Conservation (phyloP, 1,140 invertebrate species). For the Bradynema listronoti region DNA sequence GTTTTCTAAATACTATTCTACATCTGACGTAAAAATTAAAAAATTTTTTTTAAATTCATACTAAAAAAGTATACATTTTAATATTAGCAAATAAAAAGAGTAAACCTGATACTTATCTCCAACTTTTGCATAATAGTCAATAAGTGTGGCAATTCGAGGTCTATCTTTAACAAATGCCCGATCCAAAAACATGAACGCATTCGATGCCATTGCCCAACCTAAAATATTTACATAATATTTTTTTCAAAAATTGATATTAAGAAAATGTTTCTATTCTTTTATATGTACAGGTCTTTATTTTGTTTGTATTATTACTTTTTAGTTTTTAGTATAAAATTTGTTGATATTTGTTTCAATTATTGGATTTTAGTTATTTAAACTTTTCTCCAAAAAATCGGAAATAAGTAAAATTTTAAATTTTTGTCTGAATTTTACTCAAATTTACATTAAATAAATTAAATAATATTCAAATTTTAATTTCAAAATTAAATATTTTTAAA, state of each 20-base stretch:
- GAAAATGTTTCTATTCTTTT: not conserved
- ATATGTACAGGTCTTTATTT: not conserved
- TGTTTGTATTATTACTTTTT: not conserved
- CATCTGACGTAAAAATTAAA: not conserved
- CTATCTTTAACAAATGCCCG: slow-evolving; percentile 74
- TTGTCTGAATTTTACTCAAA: slow-evolving; percentile 37
- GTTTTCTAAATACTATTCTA: too few species aligned
- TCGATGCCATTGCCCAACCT: slow-evolving; percentile 76
- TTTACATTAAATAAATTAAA: not conserved
- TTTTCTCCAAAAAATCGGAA: not conserved
- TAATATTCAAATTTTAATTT: not conserved
- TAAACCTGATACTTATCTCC: slow-evolving; percentile 61
- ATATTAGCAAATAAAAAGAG: slow-evolving; percentile 7
- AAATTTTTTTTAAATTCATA: not conserved
- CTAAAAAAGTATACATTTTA: too few species aligned
- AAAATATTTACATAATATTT: slow-evolving; percentile 43
- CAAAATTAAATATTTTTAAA: not conserved
- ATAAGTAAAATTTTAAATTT: not conserved
- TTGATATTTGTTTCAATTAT: slow-evolving; percentile 12
- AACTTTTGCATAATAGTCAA: slow-evolving; percentile 69
- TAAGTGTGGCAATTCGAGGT: slow-evolving; percentile 65
- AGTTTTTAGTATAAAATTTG: slow-evolving; percentile 57
- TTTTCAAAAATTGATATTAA: not conserved
- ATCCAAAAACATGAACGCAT: slow-evolving; percentile 74
- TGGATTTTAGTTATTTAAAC: not conserved